phyloP scores from a whole-genome alignment of 2,888 invertebrate species.

The Tipula helvola region DNA sequence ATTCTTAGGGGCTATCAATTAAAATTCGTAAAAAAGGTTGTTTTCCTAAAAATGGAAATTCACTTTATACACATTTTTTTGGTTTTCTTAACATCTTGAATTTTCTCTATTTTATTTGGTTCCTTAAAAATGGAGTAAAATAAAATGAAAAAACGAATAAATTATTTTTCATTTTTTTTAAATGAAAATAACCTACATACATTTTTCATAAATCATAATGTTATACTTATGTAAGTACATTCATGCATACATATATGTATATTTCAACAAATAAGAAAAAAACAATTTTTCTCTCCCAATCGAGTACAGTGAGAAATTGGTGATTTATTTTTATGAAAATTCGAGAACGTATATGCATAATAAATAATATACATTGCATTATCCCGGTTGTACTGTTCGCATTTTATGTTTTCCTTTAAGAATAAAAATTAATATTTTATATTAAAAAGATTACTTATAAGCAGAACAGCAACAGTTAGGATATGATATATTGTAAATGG shows the following conservation, averaged over 20 bases:
- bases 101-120: background rate
- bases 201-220: background rate
- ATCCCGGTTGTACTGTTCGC: background rate
- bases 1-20: background rate
- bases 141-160: background rate
- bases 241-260: background rate
- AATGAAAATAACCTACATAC: background rate
- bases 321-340: background rate
- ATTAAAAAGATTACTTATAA: background rate
- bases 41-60: background rate
- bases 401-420: background rate
- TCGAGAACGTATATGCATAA: background rate
- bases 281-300: background rate
- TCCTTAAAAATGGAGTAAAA: background rate
- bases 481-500: background rate
- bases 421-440: background rate
- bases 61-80: background rate
- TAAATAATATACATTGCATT: background rate
- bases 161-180: background rate
- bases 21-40: background rate
- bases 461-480: background rate
- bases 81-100: background rate
- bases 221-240: background rate
- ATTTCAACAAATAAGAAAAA: background rate
- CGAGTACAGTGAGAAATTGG: background rate